Conservation (phyloP, 1,140 invertebrate genomes). For the Acyrthosiphon pisum region DNA sequence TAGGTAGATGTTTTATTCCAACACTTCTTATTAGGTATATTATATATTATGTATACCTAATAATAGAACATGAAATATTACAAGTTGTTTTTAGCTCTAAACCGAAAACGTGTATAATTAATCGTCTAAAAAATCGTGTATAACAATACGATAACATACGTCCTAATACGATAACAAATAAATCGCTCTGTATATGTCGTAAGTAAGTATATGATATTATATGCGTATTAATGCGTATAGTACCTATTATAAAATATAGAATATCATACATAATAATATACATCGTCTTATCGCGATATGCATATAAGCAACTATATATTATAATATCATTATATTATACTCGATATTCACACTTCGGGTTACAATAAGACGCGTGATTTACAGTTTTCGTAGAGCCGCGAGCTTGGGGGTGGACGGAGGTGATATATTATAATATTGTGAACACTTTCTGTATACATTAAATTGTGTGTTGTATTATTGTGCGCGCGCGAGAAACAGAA, state of each 20-base stretch:
- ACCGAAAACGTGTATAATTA: neutral
- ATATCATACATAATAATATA: neutral
- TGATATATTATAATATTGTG: neutral
- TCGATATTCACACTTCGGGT: neutral
- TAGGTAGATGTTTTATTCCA: neutral
- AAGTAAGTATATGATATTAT: neutral
- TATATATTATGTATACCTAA: too few relatives aligned
- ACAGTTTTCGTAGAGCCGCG: neutral
- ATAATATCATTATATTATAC: neutral
- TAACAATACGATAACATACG: neutral
- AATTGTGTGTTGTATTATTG: too few relatives aligned
- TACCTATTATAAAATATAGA: too few relatives aligned
- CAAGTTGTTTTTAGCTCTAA: neutral
- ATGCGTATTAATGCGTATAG: neutral
- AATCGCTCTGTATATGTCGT: neutral
- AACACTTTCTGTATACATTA: neutral
- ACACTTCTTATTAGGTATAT: neutral
- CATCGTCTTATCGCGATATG: neutral
- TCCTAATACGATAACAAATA: neutral
- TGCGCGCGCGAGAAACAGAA: neutral
- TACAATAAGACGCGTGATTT: neutral
- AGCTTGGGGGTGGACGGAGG: slow-evolving; percentile 10
- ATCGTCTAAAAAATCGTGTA: neutral
- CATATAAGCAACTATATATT: neutral
- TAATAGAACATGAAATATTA: neutral